Conservation (phyloP, 2,797 vertebrate genomes). For the Uromys caudimaculatus region DNA sequence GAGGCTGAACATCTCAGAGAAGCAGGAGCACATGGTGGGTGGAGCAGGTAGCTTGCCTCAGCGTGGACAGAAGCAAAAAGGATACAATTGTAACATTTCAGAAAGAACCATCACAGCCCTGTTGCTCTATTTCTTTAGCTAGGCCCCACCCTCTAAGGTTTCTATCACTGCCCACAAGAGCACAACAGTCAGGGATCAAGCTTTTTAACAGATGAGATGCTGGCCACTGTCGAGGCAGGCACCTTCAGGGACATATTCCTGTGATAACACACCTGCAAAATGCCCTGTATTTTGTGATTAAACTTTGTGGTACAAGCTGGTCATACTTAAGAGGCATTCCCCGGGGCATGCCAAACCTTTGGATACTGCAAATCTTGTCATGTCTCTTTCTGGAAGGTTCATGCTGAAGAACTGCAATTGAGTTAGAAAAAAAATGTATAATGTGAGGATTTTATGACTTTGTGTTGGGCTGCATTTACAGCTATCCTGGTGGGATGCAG, state of each 20-base stretch:
- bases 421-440: neutral
- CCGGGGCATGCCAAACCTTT: neutral
- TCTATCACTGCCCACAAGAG: neutral
- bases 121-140: neutral
- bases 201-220: neutral
- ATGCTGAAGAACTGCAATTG: neutral
- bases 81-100: neutral
- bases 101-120: accelerated
- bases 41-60: neutral
- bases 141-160: neutral
- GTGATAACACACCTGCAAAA: neutral
- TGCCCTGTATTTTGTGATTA: neutral
- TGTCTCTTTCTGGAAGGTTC: neutral
- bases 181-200: neutral
- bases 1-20: neutral
- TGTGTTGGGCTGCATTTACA: neutral
- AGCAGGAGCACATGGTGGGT: neutral
- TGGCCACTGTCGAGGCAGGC: neutral
- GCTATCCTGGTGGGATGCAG: neutral
- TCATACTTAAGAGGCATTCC: neutral
- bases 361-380: neutral
- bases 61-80: neutral
- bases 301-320: neutral
- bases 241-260: neutral
- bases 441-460: neutral